phyloP scores from a whole-genome alignment of 2,113 vertebrate genomes.

The Grus americana region DNA sequence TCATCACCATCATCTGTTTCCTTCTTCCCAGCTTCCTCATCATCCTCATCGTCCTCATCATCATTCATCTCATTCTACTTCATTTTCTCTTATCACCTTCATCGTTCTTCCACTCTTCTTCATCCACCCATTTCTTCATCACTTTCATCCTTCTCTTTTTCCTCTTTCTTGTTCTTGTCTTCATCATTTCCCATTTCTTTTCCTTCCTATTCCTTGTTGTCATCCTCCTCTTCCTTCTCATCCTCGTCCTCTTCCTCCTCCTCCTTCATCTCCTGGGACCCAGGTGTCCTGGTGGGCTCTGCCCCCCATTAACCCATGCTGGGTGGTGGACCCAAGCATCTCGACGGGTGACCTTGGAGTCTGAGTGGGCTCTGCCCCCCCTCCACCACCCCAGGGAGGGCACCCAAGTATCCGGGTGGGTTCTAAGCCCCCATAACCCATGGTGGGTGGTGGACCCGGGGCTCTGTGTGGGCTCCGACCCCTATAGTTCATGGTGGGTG shows the following conservation, averaged over 20 bases:
- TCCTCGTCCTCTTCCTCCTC: neutral
- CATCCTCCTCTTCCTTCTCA: neutral
- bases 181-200: no score
- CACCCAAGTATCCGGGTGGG: neutral
- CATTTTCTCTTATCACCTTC: no score
- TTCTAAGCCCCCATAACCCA: neutral
- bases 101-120: fast-evolving
- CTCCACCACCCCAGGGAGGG: no score
- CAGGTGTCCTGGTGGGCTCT: no score
- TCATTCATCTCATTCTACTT: fast-evolving
- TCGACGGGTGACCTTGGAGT: neutral
- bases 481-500: neutral
- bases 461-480: no score
- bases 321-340: no score
- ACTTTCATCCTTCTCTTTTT: neutral
- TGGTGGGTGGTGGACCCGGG: neutral
- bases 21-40: neutral
- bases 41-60: neutral
- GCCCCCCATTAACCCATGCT: neutral
- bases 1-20: no score
- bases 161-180: neutral
- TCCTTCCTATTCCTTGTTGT: neutral
- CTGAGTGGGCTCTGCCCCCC: no score
- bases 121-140: no score
- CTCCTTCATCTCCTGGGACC: neutral